A percentile compares a stretch with the other conserved stretches of the same genome.
phyloP scores from a whole-genome alignment of 2,797 vertebrate species.

The Oceanodroma leucorhoa region DNA sequence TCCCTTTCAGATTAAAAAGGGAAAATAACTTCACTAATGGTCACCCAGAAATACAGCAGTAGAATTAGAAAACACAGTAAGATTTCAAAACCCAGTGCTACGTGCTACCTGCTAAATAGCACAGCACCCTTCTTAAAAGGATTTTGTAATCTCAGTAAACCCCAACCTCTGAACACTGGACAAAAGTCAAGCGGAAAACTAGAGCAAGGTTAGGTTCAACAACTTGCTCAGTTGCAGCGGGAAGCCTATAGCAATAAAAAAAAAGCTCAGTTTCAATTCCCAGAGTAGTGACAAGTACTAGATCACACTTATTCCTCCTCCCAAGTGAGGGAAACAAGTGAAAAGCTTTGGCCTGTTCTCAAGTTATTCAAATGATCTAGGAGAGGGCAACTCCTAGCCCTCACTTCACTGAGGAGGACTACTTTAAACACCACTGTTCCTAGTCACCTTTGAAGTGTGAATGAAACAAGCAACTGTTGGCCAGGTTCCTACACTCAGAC shows the following conservation, averaged over 20 bases:
- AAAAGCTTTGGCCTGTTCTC: not conserved
- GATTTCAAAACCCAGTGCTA: slow-evolving; percentile 25
- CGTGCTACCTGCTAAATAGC: not conserved
- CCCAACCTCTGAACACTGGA: not conserved
- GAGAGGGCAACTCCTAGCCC: not conserved
- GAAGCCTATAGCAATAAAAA: not conserved
- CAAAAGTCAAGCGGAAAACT: not conserved
- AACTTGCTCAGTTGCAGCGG: not conserved
- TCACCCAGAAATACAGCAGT: not conserved
- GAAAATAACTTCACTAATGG: not conserved
- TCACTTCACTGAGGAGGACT: not conserved
- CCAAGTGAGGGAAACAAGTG: not conserved
- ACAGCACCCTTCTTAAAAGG: not conserved
- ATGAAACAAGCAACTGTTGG: not conserved
- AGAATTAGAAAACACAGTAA: not conserved
- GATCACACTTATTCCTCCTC: not conserved
- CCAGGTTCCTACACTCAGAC: not conserved
- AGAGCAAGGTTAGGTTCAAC: not conserved
- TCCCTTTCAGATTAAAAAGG: not conserved
- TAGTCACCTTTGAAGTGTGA: not conserved
- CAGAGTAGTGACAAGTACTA: not conserved
- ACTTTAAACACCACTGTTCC: not conserved
- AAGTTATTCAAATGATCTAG: not conserved
- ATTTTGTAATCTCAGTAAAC: not conserved
- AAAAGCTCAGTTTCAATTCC: not conserved